These are phyloP conservation scores for Hydrocynus forskahlii DNA, from an alignment of 2,797 vertebrate genomes.

Conservation along the genomic window DNA sequence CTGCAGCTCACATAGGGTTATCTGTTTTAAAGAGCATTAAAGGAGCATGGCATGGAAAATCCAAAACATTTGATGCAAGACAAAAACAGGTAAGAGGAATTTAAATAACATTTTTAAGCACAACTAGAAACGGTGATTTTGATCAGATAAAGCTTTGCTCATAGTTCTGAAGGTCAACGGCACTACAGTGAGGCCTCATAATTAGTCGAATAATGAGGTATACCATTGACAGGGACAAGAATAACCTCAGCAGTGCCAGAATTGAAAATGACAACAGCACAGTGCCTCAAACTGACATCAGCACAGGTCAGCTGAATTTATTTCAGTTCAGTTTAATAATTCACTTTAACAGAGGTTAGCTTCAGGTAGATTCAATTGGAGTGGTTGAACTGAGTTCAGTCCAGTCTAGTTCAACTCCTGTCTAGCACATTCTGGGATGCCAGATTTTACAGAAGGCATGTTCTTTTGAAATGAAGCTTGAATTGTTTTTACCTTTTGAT, in stretches of 20 bases:
- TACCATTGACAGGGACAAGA: neutral
- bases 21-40: neutral
- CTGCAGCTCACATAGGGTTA: neutral
- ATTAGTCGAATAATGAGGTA: neutral
- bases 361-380: no score
- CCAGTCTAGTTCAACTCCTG: no score
- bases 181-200: neutral
- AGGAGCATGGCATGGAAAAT: neutral
- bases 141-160: neutral
- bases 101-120: neutral
- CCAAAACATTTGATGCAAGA: neutral
- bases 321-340: no score
- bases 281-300: neutral
- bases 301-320: no score
- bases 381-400: no score
- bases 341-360: no score
- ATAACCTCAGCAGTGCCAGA: neutral
- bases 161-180: neutral
- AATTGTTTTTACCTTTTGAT: no score
- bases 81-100: neutral
- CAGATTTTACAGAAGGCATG: no score
- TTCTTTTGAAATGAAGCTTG: no score
- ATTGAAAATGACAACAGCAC: no score
- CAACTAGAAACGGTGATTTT: neutral
- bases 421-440: no score